Percentiles rank a stretch among this genome's conserved stretches.
Conservation (phyloP, 2,888 invertebrate genomes). For the Geotrupes spiniger region DNA sequence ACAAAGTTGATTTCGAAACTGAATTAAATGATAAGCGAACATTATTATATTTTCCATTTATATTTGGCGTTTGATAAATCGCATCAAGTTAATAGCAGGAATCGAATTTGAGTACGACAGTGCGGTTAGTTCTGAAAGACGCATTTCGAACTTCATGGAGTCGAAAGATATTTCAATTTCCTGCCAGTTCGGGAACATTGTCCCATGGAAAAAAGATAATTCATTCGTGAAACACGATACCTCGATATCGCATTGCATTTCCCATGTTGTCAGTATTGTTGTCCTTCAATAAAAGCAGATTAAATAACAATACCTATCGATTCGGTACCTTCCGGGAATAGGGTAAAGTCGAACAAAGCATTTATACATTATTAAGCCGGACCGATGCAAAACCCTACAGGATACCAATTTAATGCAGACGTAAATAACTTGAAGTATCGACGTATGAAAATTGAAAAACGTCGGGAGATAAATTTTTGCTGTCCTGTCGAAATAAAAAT, state of each 20-base stretch:
- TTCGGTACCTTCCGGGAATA: constrained; percentile 1
- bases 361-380: too few relatives aligned
- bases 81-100: constrained; percentile 4
- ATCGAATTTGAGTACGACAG: constrained; percentile 3
- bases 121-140: constrained; percentile 6
- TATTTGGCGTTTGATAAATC: constrained; percentile 1
- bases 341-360: too few relatives aligned
- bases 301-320: constrained; percentile 35
- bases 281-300: constrained; percentile 35
- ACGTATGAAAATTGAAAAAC: too few relatives aligned
- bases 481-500: too few relatives aligned
- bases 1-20: neutral
- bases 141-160: constrained; percentile 28
- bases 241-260: constrained; percentile 34
- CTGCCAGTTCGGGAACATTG: constrained; percentile 18
- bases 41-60: constrained; percentile 2
- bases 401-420: too few relatives aligned
- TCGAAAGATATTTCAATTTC: constrained; percentile 34
- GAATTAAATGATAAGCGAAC: constrained; percentile 3
- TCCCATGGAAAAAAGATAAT: constrained; percentile 33
- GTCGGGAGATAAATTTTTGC: too few relatives aligned
- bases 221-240: constrained; percentile 40
- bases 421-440: too few relatives aligned
- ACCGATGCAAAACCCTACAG: too few relatives aligned
- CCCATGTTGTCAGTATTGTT: constrained; percentile 35